phyloP scores from a whole-genome alignment of 2,113 vertebrate genomes.

The Labeo catla region DNA sequence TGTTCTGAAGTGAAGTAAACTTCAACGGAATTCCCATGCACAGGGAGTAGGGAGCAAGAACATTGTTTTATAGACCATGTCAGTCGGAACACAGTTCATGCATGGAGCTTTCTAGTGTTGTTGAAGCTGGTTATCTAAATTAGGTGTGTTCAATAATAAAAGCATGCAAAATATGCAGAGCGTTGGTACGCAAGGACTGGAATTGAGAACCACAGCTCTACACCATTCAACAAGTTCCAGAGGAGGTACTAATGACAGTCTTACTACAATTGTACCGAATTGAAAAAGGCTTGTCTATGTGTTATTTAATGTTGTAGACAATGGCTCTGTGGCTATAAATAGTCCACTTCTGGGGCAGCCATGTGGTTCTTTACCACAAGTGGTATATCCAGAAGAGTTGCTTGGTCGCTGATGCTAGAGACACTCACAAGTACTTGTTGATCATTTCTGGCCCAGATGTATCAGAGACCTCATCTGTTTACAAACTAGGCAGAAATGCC shows the following conservation, averaged over 20 bases:
- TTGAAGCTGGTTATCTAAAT: too few relatives aligned
- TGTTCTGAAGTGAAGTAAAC: too few relatives aligned
- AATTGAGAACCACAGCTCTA: neutral
- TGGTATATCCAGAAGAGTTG: neutral
- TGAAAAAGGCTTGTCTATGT: neutral
- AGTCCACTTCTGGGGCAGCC: neutral
- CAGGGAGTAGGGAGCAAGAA: too few relatives aligned
- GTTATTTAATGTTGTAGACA: neutral
- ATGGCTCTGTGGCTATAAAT: neutral
- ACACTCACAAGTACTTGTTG: neutral
- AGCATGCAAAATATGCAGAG: too few relatives aligned
- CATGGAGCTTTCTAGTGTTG: too few relatives aligned
- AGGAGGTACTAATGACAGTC: neutral
- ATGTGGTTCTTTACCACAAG: neutral
- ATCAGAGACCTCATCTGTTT: neutral
- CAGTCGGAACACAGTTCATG: too few relatives aligned
- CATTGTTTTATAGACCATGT: too few relatives aligned
- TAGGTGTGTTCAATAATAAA: too few relatives aligned
- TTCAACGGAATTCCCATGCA: too few relatives aligned
- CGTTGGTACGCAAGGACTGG: too few relatives aligned
- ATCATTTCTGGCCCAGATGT: neutral
- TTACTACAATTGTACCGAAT: neutral
- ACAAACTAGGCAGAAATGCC: neutral
- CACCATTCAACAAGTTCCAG: neutral
- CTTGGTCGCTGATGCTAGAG: neutral